Evolutionary conservation across 2,113 vertebrate genomes (phyloP).

Genomic region (Macroglossus sobrinus): DNA sequence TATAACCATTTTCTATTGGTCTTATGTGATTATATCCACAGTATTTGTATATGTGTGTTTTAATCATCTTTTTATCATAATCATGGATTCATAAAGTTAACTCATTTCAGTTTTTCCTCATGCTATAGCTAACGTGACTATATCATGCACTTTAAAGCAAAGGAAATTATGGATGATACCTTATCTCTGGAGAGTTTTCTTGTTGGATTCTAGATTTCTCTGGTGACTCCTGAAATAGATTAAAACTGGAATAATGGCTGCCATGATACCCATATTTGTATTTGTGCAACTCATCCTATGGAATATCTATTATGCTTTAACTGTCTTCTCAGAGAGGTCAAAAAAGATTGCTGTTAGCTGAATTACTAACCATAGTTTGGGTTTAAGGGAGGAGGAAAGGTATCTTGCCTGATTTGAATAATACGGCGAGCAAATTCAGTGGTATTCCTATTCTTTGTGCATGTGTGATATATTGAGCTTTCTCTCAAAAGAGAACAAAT

Average conservation of each 20-base stretch:
- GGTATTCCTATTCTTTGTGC: neutral
- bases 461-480: neutral
- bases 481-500: neutral
- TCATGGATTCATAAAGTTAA: neutral
- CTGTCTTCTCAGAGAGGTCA: neutral
- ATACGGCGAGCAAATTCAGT: neutral
- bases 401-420: neutral
- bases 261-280: neutral
- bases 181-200: neutral
- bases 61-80: neutral
- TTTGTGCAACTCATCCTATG: neutral
- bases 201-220: neutral
- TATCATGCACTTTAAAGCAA: neutral
- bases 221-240: neutral
- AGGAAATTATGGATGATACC: neutral
- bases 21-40: neutral
- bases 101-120: neutral
- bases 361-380: neutral
- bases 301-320: neutral
- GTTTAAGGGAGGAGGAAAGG: neutral
- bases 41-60: neutral
- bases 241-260: neutral
- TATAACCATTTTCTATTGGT: neutral
- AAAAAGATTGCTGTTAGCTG: neutral
- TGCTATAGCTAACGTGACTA: neutral